Conservation (phyloP, 2,888 invertebrate genomes). For the Tineola bisselliella region DNA sequence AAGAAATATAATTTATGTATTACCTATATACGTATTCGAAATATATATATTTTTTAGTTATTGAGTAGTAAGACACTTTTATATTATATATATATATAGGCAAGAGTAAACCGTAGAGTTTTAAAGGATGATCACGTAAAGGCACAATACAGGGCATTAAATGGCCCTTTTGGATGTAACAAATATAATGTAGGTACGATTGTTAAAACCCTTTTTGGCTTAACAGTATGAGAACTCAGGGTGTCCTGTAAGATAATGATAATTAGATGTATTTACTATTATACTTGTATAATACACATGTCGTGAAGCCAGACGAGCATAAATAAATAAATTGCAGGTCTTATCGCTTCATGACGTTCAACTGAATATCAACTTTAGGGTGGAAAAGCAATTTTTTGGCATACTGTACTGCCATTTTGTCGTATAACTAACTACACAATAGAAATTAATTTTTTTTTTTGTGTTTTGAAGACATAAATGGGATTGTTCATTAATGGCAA, state of each 20-base stretch:
- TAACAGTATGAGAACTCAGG: constrained; percentile 34
- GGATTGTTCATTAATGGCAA: background rate
- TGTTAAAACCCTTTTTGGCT: constrained; percentile 30
- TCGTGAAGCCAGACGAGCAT: too few relatives aligned
- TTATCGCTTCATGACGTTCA: too few relatives aligned
- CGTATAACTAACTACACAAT: too few relatives aligned
- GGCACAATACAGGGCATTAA: constrained; percentile 52
- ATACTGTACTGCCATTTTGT: too few relatives aligned
- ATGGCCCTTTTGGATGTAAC: constrained; percentile 49
- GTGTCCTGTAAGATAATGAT: background rate
- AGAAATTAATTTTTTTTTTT: background rate
- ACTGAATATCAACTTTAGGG: too few relatives aligned
- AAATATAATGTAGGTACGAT: constrained; percentile 44
- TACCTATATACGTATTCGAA: too few relatives aligned
- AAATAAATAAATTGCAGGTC: too few relatives aligned
- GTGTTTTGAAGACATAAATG: background rate
- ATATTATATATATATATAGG: too few relatives aligned
- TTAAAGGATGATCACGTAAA: constrained; percentile 50
- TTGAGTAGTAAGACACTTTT: background rate
- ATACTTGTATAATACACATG: too few relatives aligned
- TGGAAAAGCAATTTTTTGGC: too few relatives aligned
- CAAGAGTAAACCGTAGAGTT: constrained; percentile 23
- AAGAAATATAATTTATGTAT: too few relatives aligned
- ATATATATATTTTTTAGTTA: too few relatives aligned
- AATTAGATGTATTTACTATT: background rate